Base-by-base conservation (phyloP, 2,888 invertebrate species). In the Caenorhabditis drosophilae region DNA sequence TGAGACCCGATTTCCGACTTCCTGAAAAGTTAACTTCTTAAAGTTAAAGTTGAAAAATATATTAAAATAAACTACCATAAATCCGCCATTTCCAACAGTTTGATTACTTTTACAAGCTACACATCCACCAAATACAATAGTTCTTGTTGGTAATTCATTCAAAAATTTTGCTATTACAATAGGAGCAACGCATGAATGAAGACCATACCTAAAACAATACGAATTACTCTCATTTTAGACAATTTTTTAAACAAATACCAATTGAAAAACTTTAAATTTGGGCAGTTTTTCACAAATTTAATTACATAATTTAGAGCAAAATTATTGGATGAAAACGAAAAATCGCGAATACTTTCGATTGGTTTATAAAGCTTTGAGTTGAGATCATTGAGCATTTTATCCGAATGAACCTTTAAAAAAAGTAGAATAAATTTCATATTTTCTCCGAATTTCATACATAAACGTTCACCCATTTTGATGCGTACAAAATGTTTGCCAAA, bases 121-220 rank as follows among this genome's bases (percentile, higher is more conserved):
- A 23, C 64, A 58, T 26, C 64, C 64, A 11, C 64, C 58, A 18
- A 64, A 64, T 4, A 64, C 54, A 25, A 64, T 54, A 35, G 18
- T 54, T 12, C 47, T 52, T n/a, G n/a, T n/a, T 27, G 53, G 36
- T 34, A 64, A 36, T 12, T 46, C 49, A 1, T 50, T 47, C 15
- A 64, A 45, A 20, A 64, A 47, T 4, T 58, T 53, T 9, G 64
- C 53, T 22, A 64, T 64, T 7, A 64, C 64, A 22, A 64, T 64
- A 4, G 64, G 64, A 25, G 64, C 64, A 18, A 58, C 58, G 16
- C 64, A 64, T 18, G 64, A 58, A 22, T 64, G 64, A 22, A 64
- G 54, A 3, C 64, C 64, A 47, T 42, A 64, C 42, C 40, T 40
- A 11, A 2, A 40, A n/a, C n/a, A 18, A 40, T 7, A 12, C 12